Conservation (phyloP, 2,113 vertebrate genomes). For the Dunckerocampus dactyliophorus region DNA sequence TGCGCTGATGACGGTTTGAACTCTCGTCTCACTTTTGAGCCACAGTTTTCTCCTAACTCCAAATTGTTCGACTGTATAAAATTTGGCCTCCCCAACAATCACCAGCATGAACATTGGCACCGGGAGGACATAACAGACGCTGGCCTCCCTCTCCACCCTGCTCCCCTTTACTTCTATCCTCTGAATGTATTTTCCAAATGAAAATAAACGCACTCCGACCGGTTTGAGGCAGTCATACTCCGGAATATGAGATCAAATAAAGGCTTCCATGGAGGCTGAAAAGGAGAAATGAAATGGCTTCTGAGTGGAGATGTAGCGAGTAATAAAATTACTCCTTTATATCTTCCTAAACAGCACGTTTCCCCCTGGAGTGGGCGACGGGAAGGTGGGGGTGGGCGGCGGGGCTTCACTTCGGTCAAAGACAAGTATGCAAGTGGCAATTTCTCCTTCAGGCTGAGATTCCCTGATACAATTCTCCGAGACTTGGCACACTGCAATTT, state of each 20-base stretch:
- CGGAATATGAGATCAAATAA: constrained; percentile 82
- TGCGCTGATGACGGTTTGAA: no score
- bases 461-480: constrained; percentile 68
- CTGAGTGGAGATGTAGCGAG: constrained; percentile 73
- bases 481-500: constrained; percentile 71
- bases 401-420: constrained; percentile 71
- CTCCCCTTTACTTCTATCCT: constrained; percentile 50
- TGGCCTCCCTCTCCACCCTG: constrained; percentile 48
- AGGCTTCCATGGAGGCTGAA: constrained; percentile 74
- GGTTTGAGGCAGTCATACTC: constrained; percentile 74
- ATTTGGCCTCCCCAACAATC: no score
- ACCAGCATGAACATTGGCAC: no score
- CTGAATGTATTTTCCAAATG: constrained; percentile 83
- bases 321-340: constrained; percentile 83
- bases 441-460: constrained; percentile 72
- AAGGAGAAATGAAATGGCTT: constrained; percentile 77
- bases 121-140: constrained; percentile 24
- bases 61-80: no score
- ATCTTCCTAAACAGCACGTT: constrained; percentile 77
- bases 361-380: constrained; percentile 69
- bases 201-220: constrained; percentile 77
- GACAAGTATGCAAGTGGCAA: constrained; percentile 76
- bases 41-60: no score
- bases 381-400: constrained; percentile 60
- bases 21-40: no score